Evolutionary conservation across 2,888 invertebrate genomes (phyloP), one percentile per base, ranked within the genome.

Genomic region (Archaeoteleia sp.): DNA sequence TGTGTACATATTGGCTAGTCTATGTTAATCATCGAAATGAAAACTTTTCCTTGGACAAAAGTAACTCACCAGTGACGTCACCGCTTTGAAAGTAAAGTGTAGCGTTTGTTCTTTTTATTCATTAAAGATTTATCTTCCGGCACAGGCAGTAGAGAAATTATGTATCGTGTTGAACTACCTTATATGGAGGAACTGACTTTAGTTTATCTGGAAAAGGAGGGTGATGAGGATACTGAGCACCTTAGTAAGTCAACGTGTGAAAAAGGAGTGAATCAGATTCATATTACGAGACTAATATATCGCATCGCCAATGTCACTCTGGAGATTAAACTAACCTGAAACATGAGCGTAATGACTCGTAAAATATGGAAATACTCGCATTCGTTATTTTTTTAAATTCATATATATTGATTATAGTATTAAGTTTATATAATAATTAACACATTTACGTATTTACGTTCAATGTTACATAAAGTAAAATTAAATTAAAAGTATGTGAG

Each of bases 151-250:
- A 88, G 88, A 90, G 93, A 94, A 91, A 94, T 94, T 91, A 93
- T 94, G 92, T 94, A 93, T 90, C 93, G 93, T 89, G 93, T 94
- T 91, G 93, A 93, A 91, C 92, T 94, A 90, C 93, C 93, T 88
- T 92, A 93, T 91, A 93, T 93, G 93, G 93, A 94, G 91, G 93
- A 94, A 91, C 93, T 94, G 89, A 94, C 94, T 88, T 92, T 94
- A 90, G 93, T 94, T 90, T 94, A 93, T 93, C 92, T 94, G 92
- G 94, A 94, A 92, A 93, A 93, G 92, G 91, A 90, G 88, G 86
- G 86, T 82, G 86, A 85, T 85, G 88, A 87, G 82, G 86, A 86
- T 86, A 83, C 86, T 87, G 81, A 81, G 55, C 78, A 84, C 37
- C 76, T 83, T 78, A 80, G 84, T 85, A 83, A 83, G 84, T 83